A percentile compares a stretch with the other conserved stretches of the same genome.
Conservation (phyloP, 2,113 vertebrate species). For the Epinephelus lanceolatus region DNA sequence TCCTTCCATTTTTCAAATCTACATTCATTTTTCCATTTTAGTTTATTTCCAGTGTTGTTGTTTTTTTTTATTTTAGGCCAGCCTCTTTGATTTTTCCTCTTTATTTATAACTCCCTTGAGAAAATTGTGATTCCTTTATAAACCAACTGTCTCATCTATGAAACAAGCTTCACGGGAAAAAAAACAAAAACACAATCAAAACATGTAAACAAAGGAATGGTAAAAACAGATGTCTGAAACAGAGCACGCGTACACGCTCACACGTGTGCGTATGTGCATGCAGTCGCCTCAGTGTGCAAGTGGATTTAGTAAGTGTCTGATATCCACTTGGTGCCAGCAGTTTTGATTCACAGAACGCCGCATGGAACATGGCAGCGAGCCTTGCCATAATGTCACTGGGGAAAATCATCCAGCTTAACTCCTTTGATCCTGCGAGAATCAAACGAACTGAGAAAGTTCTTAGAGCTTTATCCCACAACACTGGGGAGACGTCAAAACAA, state of each 20-base stretch:
- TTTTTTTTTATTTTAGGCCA: background rate
- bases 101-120: constrained; percentile 24
- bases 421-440: constrained; percentile 63
- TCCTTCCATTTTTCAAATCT: constrained; percentile 9
- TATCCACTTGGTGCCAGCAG: constrained; percentile 46
- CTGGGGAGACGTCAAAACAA: constrained; percentile 50
- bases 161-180: constrained; percentile 26
- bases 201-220: constrained; percentile 61
- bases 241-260: background rate
- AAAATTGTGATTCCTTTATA: constrained; percentile 15
- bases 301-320: constrained; percentile 63
- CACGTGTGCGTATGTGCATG: background rate
- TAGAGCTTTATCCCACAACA: constrained; percentile 53
- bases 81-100: background rate
- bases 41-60: constrained; percentile 4
- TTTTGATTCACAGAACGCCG: constrained; percentile 41
- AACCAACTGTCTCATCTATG: constrained; percentile 26
- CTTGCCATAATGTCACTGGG: constrained; percentile 64
- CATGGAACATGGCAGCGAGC: constrained; percentile 69
- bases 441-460: constrained; percentile 50
- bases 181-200: constrained; percentile 25
- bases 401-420: constrained; percentile 52
- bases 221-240: constrained; percentile 60
- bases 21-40: constrained; percentile 24
- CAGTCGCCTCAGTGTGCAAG: constrained; percentile 1